These are phyloP conservation scores for Ammospiza caudacuta DNA, from an alignment of 2,113 vertebrate genomes.

Conservation along the genomic window DNA sequence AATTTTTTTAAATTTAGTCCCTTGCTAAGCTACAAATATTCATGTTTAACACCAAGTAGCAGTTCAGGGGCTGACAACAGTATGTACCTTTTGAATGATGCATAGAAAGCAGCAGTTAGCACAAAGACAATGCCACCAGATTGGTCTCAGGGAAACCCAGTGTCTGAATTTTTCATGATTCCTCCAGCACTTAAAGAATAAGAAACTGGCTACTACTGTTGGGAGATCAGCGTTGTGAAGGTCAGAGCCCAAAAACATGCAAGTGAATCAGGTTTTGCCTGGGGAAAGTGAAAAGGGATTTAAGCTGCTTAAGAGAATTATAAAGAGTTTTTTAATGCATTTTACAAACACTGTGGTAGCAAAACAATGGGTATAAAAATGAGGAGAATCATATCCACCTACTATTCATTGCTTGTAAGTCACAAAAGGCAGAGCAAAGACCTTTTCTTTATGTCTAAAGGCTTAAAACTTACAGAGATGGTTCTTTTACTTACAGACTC, in stretches of 20 bases:
- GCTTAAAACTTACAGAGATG: conserved; percentile 57
- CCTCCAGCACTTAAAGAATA: conserved; percentile 95
- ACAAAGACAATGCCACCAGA: conserved; percentile 96
- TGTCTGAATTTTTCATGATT: conserved; percentile 97
- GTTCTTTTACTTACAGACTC: background rate
- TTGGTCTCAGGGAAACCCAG: conserved; percentile 90
- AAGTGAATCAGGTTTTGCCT: conserved; percentile 79
- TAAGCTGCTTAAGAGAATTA: conserved; percentile 79
- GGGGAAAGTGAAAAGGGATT: conserved; percentile 78
- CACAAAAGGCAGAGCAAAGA: conserved; percentile 62
- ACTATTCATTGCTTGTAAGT: conserved; percentile 17
- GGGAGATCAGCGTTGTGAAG: conserved; percentile 81
- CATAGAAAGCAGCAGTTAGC: conserved; percentile 85
- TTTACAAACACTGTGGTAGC: conserved; percentile 71
- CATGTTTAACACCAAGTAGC: conserved; percentile 88
- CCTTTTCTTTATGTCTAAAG: conserved; percentile 48
- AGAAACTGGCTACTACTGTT: conserved; percentile 86
- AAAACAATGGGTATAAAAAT: conserved; percentile 69
- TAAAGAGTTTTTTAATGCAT: conserved; percentile 63
- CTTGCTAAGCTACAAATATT: conserved; percentile 87
- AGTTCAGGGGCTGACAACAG: conserved; percentile 83
- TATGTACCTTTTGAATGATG: conserved; percentile 87
- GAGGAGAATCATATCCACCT: conserved; percentile 30
- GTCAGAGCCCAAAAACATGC: conserved; percentile 82
- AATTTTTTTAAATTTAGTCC: conserved; percentile 85